Evolutionary conservation across 2,113 vertebrate species (phyloP), one percentile per base, ranked within the genome.

Genomic region (Irena cyanogastra): DNA sequence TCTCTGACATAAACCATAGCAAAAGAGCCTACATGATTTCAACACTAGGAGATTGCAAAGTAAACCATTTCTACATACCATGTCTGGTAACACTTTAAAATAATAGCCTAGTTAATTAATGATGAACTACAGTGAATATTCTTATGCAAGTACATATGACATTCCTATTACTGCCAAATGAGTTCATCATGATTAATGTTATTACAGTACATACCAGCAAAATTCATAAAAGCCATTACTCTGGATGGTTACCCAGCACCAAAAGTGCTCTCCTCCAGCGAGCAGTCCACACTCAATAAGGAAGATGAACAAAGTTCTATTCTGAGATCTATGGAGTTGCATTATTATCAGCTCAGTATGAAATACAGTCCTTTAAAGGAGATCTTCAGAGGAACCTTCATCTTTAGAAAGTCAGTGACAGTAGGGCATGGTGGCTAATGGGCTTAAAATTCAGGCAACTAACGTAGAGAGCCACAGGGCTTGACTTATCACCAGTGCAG

Each of bases 31-130:
- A 97, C 97, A 96, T 95, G 94, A 97, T 98, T 97, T 98, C 97
- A 98, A 96, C 97, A 97, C 97, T 97, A 97, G 95, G 94, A 97
- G 96, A 97, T 97, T 94, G 97, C 97, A 98, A 98, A 98, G 96
- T 98, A 98, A 98, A 98, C 97, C 97, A 97, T 98, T 98, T 98
- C 97, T 97, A 97, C 98, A 98, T 98, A 98, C 98, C 98, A 98
- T 97, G 98, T 98, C 98, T 98, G 98, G 98, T 97, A 98, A 98
- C 97, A 98, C 98, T 98, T 98, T 98, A 98, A 96, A 97, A 98
- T 98, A 98, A 98, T 98, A 97, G 96, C 95, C 94, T 96, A 94
- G 97, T 97, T 98, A 98, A 98, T 98, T 98, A 98, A 98, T 98
- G 97, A 98, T 97, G 97, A 98, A 97, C 97, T 98, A 96, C 97